Base-by-base conservation (phyloP, 2,888 invertebrate genomes). In the Epinotia nisella region DNA sequence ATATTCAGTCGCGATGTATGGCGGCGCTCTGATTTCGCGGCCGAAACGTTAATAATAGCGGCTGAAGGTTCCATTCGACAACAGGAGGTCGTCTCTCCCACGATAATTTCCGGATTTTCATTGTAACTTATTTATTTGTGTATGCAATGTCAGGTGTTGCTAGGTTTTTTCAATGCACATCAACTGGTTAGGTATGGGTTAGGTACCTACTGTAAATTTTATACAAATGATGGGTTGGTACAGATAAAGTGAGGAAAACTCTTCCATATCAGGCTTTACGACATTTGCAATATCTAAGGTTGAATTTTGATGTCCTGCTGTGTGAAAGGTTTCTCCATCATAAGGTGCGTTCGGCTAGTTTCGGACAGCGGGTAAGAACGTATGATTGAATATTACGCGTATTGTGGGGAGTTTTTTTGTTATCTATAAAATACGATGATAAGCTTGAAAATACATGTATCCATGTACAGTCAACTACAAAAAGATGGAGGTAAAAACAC, bases 11-110 rank as follows among this genome's bases (percentile, higher is more conserved):
- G 85, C 87, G 84, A 90, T 91, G 89, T 92, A 81, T 90, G 90
- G 87, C 89, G 88, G 88, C 87, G 90, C 87, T 90, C 90, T 86
- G 88, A 85, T 91, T 92, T 91, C 90, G 91, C 89, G 92, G 92
- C 86, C 92, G 87, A 85, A 86, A 83, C 88, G 83, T 88, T 87
- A 89, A 88, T 92, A 92, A 92, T 89, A 91, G 85, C 89, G 81
- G 81, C 84, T 85, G 91, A 93, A 93, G 91, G 92, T 91, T 85
- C 84, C 84, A 83, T 90, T 90, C 87, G 88, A 89, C 86, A 86
- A 82, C 80, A 83, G 85, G 88, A 92, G 91, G 90, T 90, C 90
- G 87, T 84, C 82, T 87, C 87, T 87, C 84, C 85, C 82, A 84
- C 85, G 79, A 80, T 70, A 76, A 84, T 85, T 90, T 91, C 91